A percentile compares a stretch with the other conserved stretches of the same genome.
phyloP scores from a whole-genome alignment of 1,140 invertebrate genomes.

The Drosophila nasuta region DNA sequence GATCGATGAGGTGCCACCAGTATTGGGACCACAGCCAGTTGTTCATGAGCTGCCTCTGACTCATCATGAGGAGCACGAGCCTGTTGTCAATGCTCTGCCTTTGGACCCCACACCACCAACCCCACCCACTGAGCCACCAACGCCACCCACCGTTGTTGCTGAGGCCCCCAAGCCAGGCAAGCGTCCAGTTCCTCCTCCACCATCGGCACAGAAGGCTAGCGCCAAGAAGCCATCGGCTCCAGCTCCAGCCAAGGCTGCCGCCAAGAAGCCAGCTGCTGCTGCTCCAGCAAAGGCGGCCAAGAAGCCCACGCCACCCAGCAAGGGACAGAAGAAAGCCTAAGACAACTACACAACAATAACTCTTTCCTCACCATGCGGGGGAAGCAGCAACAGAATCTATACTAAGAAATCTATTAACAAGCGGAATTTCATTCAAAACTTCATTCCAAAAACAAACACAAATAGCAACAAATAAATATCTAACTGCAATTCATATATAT shows the following conservation, averaged over 20 bases:
- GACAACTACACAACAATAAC: neutral
- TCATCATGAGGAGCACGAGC: constrained; percentile 32
- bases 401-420: constrained; percentile 50
- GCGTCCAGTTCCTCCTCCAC: constrained; percentile 21
- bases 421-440: constrained; percentile 78
- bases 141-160: constrained; percentile 57
- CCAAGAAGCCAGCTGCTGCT: constrained; percentile 44
- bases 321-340: constrained; percentile 68
- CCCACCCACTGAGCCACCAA: constrained; percentile 63
- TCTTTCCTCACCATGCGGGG: neutral
- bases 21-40: constrained; percentile 33
- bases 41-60: constrained; percentile 30
- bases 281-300: constrained; percentile 48
- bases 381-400: constrained; percentile 24
- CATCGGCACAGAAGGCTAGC: constrained; percentile 39
- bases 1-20: constrained; percentile 52
- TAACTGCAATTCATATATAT: constrained; percentile 46
- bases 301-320: constrained; percentile 66
- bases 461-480: constrained; percentile 68
- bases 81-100: constrained; percentile 15
- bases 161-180: constrained; percentile 49
- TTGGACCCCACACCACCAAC: constrained; percentile 58
- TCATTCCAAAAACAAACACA: constrained; percentile 36
- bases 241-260: constrained; percentile 28
- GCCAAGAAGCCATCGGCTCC: constrained; percentile 49